Conservation (phyloP, 1,140 invertebrate species). For the Drosophila burlai region DNA sequence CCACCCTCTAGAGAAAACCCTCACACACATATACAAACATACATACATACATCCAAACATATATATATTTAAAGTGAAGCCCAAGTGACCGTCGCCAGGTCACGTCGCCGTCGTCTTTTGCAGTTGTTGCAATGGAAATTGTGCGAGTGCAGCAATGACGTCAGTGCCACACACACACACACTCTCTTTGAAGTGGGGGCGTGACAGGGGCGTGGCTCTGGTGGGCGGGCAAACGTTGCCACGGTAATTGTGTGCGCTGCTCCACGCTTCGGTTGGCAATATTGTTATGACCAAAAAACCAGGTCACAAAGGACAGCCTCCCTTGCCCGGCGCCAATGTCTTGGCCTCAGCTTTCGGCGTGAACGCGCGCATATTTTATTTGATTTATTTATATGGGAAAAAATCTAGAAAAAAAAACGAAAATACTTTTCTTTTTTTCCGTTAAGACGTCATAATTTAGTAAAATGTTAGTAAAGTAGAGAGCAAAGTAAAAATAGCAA, state of each 20-base stretch:
- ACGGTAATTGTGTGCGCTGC: slow-evolving; percentile 81
- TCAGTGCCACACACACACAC: slow-evolving; percentile 50
- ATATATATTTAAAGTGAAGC: slow-evolving; percentile 51
- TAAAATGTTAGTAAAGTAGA: slow-evolving; percentile 54
- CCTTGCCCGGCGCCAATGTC: slow-evolving; percentile 17
- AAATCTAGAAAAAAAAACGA: background rate
- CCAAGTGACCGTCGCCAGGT: slow-evolving; percentile 78
- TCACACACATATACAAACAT: background rate
- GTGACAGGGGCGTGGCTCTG: slow-evolving; percentile 15
- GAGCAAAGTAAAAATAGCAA: slow-evolving; percentile 8
- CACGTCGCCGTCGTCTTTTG: slow-evolving; percentile 53
- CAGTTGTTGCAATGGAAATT: slow-evolving; percentile 71
- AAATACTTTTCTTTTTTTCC: background rate
- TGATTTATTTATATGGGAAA: slow-evolving; percentile 73
- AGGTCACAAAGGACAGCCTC: slow-evolving; percentile 76
- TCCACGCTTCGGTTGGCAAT: slow-evolving; percentile 82
- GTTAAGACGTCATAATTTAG: slow-evolving; percentile 62
- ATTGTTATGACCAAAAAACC: slow-evolving; percentile 84
- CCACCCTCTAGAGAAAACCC: background rate
- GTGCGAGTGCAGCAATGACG: slow-evolving; percentile 80
- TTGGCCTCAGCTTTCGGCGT: slow-evolving; percentile 59
- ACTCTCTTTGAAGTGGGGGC: slow-evolving; percentile 11
- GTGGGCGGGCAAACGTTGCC: slow-evolving; percentile 62
- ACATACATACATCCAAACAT: slow-evolving; percentile 2
- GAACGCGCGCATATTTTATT: slow-evolving; percentile 82